phyloP scores from a whole-genome alignment of 64 coral and sea anemone species.

The Pocillopora damicornis region DNA sequence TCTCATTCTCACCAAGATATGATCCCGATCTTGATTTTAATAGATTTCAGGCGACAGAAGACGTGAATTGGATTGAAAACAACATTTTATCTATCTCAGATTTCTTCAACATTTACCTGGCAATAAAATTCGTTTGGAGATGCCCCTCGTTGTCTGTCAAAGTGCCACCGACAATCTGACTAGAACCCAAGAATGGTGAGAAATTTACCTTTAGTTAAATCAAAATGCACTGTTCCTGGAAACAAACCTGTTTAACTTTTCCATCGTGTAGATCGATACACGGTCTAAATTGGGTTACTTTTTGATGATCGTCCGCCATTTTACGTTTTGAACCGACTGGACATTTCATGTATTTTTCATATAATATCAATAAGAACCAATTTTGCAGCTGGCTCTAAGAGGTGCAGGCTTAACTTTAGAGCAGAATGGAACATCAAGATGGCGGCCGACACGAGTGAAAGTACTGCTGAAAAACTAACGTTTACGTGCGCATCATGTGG shows the following conservation, averaged over 20 bases:
- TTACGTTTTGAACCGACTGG: slow-evolving; percentile 11
- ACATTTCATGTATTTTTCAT: background rate
- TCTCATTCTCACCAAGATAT: no score
- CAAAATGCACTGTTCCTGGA: background rate
- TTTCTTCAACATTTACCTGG: slow-evolving; percentile 14
- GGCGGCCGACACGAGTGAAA: background rate
- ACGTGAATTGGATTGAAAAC: no score
- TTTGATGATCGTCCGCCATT: slow-evolving; percentile 21
- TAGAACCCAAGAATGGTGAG: background rate
- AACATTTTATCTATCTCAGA: no score
- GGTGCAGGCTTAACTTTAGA: background rate
- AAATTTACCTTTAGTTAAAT: background rate
- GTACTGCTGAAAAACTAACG: slow-evolving; percentile 11
- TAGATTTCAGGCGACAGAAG: no score
- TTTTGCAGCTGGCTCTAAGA: background rate
- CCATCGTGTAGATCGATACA: slow-evolving; percentile 66
- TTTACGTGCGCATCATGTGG: slow-evolving; percentile 75
- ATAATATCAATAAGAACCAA: background rate
- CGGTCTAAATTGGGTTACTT: slow-evolving; percentile 32
- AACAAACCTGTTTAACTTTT: slow-evolving; percentile 61
- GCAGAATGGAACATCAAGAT: background rate
- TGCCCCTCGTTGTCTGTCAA: slow-evolving; percentile 20
- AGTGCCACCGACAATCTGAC: slow-evolving; percentile 55
- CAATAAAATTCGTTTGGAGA: slow-evolving; percentile 54
- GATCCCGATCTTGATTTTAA: no score